These are phyloP conservation scores for Mus caroli DNA, from an alignment of 2,797 vertebrate species.

Conservation along the genomic window DNA sequence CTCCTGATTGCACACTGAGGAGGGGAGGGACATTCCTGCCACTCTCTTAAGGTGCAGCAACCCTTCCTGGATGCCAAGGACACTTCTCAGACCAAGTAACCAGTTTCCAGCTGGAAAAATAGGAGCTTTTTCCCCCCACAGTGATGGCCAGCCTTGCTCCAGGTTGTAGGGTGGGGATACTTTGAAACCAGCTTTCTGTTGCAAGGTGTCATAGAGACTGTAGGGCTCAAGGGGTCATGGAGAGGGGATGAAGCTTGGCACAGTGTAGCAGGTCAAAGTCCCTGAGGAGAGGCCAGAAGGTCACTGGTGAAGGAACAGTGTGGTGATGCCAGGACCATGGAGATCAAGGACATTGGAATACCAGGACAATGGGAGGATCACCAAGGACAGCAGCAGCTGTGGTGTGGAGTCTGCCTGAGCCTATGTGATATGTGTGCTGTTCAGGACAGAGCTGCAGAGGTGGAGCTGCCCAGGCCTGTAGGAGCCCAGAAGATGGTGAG, in stretches of 20 bases:
- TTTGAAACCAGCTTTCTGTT: background rate
- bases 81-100: background rate
- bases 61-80: background rate
- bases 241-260: background rate
- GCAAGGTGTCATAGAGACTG: background rate
- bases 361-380: background rate
- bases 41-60: background rate
- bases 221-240: background rate
- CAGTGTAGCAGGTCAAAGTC: background rate
- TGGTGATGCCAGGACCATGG: background rate
- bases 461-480: background rate
- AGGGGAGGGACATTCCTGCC: background rate
- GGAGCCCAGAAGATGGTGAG: background rate
- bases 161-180: rapidly evolving
- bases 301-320: background rate
- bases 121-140: background rate
- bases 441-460: background rate
- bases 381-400: background rate
- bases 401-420: background rate
- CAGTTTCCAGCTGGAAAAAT: background rate
- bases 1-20: background rate
- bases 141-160: background rate
- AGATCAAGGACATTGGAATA: background rate
- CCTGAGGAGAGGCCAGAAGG: background rate
- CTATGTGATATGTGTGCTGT: background rate